phyloP scores from a whole-genome alignment of 2,113 vertebrate genomes.

The Colinus virginianus region DNA sequence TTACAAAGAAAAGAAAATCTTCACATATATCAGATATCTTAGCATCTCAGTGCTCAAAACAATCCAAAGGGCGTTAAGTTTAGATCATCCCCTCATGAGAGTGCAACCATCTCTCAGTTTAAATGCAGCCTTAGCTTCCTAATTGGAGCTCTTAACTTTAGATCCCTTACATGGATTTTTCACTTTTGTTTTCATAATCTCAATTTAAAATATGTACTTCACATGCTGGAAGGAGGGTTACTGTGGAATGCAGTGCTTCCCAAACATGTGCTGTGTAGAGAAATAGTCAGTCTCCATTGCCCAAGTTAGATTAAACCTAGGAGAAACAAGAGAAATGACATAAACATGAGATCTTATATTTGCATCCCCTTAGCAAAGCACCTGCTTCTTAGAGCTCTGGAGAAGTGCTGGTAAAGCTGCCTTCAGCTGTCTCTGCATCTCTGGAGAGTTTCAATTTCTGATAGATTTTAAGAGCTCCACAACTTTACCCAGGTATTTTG shows the following conservation, averaged over 20 bases:
- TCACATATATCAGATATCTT: neutral
- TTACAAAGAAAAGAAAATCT: neutral
- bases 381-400: neutral
- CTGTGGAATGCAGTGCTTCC: neutral
- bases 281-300: neutral
- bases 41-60: neutral
- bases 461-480: neutral
- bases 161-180: conserved; percentile 24
- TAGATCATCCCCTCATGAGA: neutral
- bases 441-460: neutral
- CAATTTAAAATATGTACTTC: conserved; percentile 15
- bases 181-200: conserved; percentile 8
- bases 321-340: neutral
- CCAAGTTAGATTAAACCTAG: neutral
- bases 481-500: neutral
- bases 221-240: neutral
- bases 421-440: neutral
- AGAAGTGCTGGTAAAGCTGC: neutral
- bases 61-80: neutral
- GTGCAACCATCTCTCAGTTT: neutral
- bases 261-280: neutral
- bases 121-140: neutral
- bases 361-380: neutral
- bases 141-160: conserved; percentile 33
- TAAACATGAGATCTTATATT: neutral